A percentile compares a stretch with the other conserved stretches of the same genome.
These are phyloP conservation scores for Frieseomelitta varia DNA, from an alignment of 1,140 invertebrate species.

Conservation along the genomic window DNA sequence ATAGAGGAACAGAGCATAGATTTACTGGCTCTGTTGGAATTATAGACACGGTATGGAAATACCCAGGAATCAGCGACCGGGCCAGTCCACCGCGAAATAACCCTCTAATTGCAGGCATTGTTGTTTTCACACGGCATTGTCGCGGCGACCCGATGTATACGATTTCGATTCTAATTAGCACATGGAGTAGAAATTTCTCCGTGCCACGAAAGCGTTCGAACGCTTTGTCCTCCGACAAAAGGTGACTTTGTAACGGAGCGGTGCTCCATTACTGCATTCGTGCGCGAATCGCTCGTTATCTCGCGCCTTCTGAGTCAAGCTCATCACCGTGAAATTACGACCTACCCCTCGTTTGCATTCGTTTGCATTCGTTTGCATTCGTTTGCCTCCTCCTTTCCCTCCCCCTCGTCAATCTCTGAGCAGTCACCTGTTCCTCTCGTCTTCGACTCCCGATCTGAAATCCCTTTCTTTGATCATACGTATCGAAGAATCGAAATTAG, in stretches of 20 bases:
- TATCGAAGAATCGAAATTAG: too few species aligned
- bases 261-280: too few species aligned
- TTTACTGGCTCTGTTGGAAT: neutral
- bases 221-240: neutral
- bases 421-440: neutral
- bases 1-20: neutral
- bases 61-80: neutral
- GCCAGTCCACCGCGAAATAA: neutral
- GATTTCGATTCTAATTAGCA: constrained; percentile 31
- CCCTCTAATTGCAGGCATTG: constrained; percentile 19
- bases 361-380: too few species aligned
- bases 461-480: too few species aligned
- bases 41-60: neutral
- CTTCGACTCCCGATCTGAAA: neutral
- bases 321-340: constrained; percentile 5
- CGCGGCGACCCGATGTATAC: neutral
- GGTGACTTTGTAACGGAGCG: neutral
- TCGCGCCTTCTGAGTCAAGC: neutral
- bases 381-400: neutral
- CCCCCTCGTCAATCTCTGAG: neutral
- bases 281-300: too few species aligned
- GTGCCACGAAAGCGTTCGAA: constrained; percentile 15
- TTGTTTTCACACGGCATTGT: constrained; percentile 17
- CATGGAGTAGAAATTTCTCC: constrained; percentile 30
- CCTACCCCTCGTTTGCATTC: neutral